A percentile compares a stretch with the other conserved stretches of the same genome.
phyloP scores from a whole-genome alignment of 2,113 vertebrate species.

The Atrichornis clamosus region DNA sequence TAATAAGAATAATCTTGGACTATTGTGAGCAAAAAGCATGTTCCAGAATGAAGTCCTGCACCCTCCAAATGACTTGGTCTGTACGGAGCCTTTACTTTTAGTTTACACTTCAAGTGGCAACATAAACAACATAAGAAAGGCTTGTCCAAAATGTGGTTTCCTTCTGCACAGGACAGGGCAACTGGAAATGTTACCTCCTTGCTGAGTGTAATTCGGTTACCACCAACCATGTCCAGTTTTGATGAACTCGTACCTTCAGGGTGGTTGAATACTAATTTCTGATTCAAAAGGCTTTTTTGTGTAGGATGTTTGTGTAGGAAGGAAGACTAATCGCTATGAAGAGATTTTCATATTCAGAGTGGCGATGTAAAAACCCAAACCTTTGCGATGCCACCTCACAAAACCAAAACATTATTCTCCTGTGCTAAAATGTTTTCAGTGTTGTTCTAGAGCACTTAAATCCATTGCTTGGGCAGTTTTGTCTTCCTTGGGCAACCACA shows the following conservation, averaged over 20 bases:
- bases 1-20: constrained; percentile 71
- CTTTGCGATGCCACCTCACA: neutral
- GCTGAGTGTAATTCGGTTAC: neutral
- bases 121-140: neutral
- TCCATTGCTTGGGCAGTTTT: neutral
- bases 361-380: neutral
- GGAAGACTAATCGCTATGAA: neutral
- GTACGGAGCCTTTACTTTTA: constrained; percentile 60
- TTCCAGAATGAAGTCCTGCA: constrained; percentile 69
- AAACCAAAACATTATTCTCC: neutral
- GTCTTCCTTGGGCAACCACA: neutral
- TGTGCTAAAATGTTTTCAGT: neutral
- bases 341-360: neutral
- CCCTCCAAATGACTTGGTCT: constrained; percentile 65
- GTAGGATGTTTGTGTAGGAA: neutral
- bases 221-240: neutral
- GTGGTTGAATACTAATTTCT: neutral
- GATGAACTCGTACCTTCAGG: neutral
- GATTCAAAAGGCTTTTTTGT: neutral
- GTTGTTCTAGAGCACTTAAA: neutral
- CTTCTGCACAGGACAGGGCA: constrained; percentile 8
- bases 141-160: neutral
- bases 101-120: constrained; percentile 73
- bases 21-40: constrained; percentile 69
- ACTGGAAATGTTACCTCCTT: constrained; percentile 23